Evolutionary conservation across 1,140 invertebrate species (phyloP), one percentile per base, ranked within the genome.

Genomic region (Papilio glaucus): DNA sequence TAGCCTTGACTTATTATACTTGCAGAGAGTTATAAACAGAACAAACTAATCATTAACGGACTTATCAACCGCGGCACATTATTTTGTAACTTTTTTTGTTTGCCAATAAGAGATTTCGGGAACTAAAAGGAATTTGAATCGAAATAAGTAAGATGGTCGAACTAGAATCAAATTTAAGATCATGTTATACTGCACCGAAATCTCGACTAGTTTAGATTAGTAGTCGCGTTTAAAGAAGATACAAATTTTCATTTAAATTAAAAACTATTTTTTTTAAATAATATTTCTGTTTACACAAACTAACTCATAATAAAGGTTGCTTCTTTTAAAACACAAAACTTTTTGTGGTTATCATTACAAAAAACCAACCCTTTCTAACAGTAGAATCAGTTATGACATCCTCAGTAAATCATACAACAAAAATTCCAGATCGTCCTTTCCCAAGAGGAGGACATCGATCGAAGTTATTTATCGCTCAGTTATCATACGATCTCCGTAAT

Each of bases 401-500:
- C 78, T 74, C 72, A 72, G 78, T 88, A 87, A 85, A 86, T 88
- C 86, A 87, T 83, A 72, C 42, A 78, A 77, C 74, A 84, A 82
- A 79, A 79, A 83, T 77, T 73, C 77, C 75, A 77, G 75, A 75
- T 72, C 73, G 74, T 68, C 61, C 60, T 71, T 70, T 69, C 72
- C 72, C 77, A 73, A 79, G 77, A 75, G 80, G 75, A 75, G 67
- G 71, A 86, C 85, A 86, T 71, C 38, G 60, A 63, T 42, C 69
- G 78, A 69, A 76, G 85, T 83, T 83, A 89, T 86, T 85, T 87
- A 89, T 86, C 78, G 85, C 65, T 57, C 71, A 67, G 74, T 85
- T 89, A 89, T 89, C 85, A 78, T 41, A 65, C 78, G 84, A 89
- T 89, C 87, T 86, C 76, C 78, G 85, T 89, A 87, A 89, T 86